phyloP scores from a whole-genome alignment of 2,113 vertebrate genomes.

The Setophaga petechia region DNA sequence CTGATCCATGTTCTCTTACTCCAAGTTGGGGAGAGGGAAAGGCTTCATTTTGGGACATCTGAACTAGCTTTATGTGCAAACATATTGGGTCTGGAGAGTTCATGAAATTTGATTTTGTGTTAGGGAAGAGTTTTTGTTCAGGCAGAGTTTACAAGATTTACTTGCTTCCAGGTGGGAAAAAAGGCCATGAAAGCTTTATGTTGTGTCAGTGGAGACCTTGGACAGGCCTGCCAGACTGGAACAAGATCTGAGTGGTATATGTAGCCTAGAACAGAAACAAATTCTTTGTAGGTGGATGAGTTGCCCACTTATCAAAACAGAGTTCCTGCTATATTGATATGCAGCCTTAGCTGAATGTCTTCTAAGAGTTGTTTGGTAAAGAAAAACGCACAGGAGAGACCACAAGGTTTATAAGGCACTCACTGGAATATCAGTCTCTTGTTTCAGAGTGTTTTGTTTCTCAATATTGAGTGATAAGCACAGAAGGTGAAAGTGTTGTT shows the following conservation, averaged over 20 bases:
- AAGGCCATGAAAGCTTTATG: neutral
- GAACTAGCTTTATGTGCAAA: neutral
- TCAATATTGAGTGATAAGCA: neutral
- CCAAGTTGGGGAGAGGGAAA: accelerated
- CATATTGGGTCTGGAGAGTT: neutral
- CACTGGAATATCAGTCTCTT: neutral
- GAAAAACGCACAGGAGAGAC: neutral
- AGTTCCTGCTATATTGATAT: neutral
- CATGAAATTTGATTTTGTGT: neutral
- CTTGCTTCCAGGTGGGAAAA: neutral
- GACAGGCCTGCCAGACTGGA: neutral
- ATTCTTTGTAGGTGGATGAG: neutral
- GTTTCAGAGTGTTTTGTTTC: neutral
- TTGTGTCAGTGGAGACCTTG: neutral
- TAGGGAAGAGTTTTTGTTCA: neutral
- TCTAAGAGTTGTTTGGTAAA: neutral
- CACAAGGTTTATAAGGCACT: neutral
- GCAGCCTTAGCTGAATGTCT: neutral
- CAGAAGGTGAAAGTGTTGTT: neutral
- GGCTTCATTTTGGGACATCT: neutral
- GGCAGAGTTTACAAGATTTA: neutral
- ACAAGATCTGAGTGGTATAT: neutral
- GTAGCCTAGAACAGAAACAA: neutral
- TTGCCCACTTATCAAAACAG: neutral
- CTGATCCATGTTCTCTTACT: neutral